Evolutionary conservation across 2,888 invertebrate genomes (phyloP), one percentile per base, ranked within the genome.

Genomic region (Odontomyia ornata): DNA sequence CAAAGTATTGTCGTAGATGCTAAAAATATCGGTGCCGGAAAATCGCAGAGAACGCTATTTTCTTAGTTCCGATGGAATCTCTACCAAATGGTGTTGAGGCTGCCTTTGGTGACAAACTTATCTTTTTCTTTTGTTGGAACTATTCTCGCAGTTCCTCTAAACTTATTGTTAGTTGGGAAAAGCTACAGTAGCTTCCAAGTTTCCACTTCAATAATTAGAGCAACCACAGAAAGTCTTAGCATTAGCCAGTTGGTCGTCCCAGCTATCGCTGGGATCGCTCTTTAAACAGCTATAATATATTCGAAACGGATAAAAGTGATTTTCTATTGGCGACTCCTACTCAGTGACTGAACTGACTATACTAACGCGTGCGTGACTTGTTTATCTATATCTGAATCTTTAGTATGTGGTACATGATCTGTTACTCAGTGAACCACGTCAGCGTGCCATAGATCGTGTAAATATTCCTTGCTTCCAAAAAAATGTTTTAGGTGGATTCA

Each of bases 261-360:
- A 36, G 36, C 36, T 9, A 36, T 5, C 9, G 36, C 5, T 36
- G 9, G 3, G 5, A 3, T 21, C 43, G 36, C 5, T 65, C 65
- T 65, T 30, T 65, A 65, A 65, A 30, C 65, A 65, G 65, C 65
- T 65, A 65, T 65, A 65, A 65, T 65, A 36, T 36, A 65, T 36
- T 65, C 36, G 65, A 30, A 65, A 65, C 65, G 65, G 65, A 65
- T 65, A 18, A 65, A 65, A 65, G 30, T 21, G 43, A 15, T 18
- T 65, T 65, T 65, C 36, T 65, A 36, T 36, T 30, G 36, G 28
- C 11, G n/a, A 30, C 65, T 4, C 1, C 65, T 30, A 65, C 65
- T 36, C 36, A 18, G 30, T n/a, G 23, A 11, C 7, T 23, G 60
- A 60, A 36, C 36, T 36, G 36, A 36, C 36, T 36, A 36, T 36